phyloP scores from a whole-genome alignment of 2,888 invertebrate genomes.

The Folsomia manolachei region DNA sequence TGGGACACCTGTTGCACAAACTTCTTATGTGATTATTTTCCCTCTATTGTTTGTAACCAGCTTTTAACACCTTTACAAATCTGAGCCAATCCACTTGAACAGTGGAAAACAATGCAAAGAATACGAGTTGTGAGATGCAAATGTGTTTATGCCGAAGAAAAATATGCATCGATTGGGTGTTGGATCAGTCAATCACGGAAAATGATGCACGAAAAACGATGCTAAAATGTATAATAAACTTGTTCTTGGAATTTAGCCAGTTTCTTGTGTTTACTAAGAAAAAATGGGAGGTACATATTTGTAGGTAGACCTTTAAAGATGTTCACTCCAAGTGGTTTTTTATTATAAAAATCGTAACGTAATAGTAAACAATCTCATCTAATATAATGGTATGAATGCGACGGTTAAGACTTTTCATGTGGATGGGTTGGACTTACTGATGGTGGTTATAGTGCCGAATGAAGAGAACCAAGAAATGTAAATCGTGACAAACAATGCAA shows the following conservation, averaged over 20 bases:
- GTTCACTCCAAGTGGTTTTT: background rate
- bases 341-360: background rate
- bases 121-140: background rate
- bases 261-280: background rate
- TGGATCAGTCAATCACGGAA: background rate
- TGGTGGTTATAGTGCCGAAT: background rate
- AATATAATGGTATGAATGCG: too few relatives aligned
- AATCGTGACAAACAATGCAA: constrained; percentile 41
- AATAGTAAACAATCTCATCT: constrained; percentile 2
- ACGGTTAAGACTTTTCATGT: background rate
- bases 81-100: background rate
- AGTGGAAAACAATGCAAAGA: background rate
- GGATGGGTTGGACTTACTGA: background rate
- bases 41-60: background rate
- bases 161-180: too few relatives aligned
- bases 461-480: constrained; percentile 1
- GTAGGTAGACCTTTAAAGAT: background rate
- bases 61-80: background rate
- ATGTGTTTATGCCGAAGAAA: background rate
- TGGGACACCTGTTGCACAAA: constrained; percentile 1
- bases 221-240: background rate
- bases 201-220: too few relatives aligned
- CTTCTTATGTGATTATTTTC: background rate
- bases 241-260: constrained; percentile 2
- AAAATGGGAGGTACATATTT: background rate